phyloP scores from a whole-genome alignment of 2,888 invertebrate species.

The Malthinus seriepunctatus region DNA sequence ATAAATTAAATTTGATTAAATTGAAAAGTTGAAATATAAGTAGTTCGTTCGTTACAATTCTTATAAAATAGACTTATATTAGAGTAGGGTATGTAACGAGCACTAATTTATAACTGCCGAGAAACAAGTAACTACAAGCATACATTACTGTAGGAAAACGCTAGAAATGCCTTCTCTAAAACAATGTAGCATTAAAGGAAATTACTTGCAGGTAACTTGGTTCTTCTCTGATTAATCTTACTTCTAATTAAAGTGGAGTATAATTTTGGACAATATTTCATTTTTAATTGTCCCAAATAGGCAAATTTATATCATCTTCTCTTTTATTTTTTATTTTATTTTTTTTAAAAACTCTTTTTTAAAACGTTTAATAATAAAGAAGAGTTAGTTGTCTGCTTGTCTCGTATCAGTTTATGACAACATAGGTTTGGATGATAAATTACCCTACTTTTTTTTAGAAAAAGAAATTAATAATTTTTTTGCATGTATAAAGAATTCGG shows the following conservation, averaged over 20 bases:
- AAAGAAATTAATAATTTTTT: constrained; percentile 16
- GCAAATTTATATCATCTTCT: constrained; percentile 8
- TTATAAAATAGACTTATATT: constrained; percentile 3
- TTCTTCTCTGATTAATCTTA: constrained; percentile 21
- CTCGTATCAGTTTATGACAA: constrained; percentile 21
- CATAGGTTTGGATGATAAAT: constrained; percentile 13
- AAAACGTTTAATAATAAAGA: constrained; percentile 17
- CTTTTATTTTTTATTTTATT: no score
- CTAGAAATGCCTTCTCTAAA: constrained; percentile 8
- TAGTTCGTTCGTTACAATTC: no score
- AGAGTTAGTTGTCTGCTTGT: constrained; percentile 5
- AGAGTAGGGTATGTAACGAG: constrained; percentile 18
- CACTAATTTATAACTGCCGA: constrained; percentile 18
- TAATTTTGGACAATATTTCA: constrained; percentile 19
- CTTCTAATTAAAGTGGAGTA: constrained; percentile 18
- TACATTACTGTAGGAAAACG: constrained; percentile 13
- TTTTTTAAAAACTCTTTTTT: constrained; percentile 3
- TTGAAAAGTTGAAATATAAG: no score
- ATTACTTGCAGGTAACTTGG: constrained; percentile 20
- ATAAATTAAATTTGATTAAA: no score
- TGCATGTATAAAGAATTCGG: constrained; percentile 8
- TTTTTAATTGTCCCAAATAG: constrained; percentile 14
- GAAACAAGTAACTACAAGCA: constrained; percentile 23
- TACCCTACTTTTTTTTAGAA: not conserved
- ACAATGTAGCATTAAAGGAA: constrained; percentile 16